Evolutionary conservation across 2,888 invertebrate genomes (phyloP).

Genomic region (Gastrophysa polygoni): DNA sequence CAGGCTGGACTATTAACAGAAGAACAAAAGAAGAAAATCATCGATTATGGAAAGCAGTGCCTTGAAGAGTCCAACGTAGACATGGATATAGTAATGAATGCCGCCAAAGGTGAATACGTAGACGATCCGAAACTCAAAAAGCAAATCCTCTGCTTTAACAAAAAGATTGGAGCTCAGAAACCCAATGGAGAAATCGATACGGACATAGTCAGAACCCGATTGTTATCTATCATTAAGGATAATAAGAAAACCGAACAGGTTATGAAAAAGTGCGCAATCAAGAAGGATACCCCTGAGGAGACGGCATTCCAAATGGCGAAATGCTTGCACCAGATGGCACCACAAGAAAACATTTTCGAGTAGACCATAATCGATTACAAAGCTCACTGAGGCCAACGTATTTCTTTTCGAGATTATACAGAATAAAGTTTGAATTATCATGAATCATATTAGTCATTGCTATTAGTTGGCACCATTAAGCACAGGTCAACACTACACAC

Average conservation of each 20-base stretch:
- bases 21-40: slow-evolving; percentile 34
- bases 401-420: too few species aligned
- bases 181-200: slow-evolving; percentile 44
- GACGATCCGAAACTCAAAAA: slow-evolving; percentile 60
- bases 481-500: too few species aligned
- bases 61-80: slow-evolving; percentile 51
- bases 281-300: slow-evolving; percentile 49
- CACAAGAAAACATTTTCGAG: background rate
- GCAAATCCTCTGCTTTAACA: slow-evolving; percentile 60
- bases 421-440: too few species aligned
- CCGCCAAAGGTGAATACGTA: slow-evolving; percentile 60
- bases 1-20: background rate
- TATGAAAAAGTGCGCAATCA: slow-evolving; percentile 34
- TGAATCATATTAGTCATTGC: too few species aligned
- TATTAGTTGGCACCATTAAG: too few species aligned
- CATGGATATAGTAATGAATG: slow-evolving; percentile 47
- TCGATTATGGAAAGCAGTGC: slow-evolving; percentile 40
- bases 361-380: background rate
- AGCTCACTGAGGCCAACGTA: too few species aligned
- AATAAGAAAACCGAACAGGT: slow-evolving; percentile 52
- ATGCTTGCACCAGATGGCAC: slow-evolving; percentile 54
- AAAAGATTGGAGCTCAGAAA: slow-evolving; percentile 60
- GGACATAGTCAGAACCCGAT: slow-evolving; percentile 56
- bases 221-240: slow-evolving; percentile 55
- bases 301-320: slow-evolving; percentile 59